Base-by-base conservation (phyloP, 2,113 vertebrate genomes). In the Engystomops pustulosus region DNA sequence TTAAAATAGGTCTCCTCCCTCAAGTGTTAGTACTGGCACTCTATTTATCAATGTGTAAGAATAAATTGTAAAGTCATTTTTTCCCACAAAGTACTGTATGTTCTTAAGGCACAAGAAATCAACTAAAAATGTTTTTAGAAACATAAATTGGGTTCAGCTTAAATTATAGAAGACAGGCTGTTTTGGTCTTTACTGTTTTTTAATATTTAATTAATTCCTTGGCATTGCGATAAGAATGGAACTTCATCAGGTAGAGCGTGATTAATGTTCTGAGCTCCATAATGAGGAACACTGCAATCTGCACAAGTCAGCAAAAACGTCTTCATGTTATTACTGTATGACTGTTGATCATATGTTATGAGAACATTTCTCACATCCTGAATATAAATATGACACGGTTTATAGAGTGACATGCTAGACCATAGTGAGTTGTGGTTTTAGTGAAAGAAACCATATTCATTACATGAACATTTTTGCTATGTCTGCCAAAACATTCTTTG, bases 201-300 rank as follows among this genome's bases (percentile, higher is more conserved):
- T 72, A 71, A 82, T 82, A 60, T 82, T 82, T 58, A 72, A 82
- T 82, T 82, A 82, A 82, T 72, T 36, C 69, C 23, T 82, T 82
- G 80, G 68, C 51, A 23, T 82, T 82, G 36, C 72, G 68, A 82
- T 82, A 72, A 82, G 51, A 82, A 70, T 74, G 38, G 36, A 55
- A 82, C 51, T 82, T 72, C 69, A 72, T 82, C 51, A 82, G 80
- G 49, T 82, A 74, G 10, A 25, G 10, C 11, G n/a, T 82, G 80
- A 82, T 60, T 82, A 55, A 82, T 82, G 80, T 82, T 32, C 68
- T 55, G 68, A 7, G 36, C 47, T 72, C 55, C 36, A 55, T 82
- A 72, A 82, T 45, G 80, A 72, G 51, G 74, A 82, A 74, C 58
- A 72, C 51, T 30, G 49, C 60, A 74, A 72, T 82, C 49, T 20